Evolutionary conservation across 2,797 vertebrate genomes (phyloP), one percentile per base, ranked within the genome.

Genomic region (Myripristis murdjan): DNA sequence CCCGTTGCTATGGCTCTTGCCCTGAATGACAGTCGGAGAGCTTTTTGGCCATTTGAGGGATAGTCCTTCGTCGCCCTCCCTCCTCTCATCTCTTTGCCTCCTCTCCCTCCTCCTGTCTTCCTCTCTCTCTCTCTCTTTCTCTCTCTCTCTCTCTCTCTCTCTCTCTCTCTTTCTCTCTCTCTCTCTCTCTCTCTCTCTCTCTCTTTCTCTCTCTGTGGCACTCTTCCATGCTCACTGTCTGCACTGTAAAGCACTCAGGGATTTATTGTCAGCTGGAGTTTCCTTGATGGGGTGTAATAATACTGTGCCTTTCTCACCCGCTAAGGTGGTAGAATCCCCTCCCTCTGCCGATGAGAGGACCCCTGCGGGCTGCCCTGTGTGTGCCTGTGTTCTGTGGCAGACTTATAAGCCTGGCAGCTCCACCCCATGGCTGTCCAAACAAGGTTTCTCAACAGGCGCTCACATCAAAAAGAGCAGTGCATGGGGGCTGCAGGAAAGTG

Each of bases 401-500:
- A 88, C 91, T 95, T 95, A 87, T 95, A 95, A 94, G 94, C 93
- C 90, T 95, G 92, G 86, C 93, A 95, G 89, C 94, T 95, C 95
- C 92, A 94, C 93, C 93, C 93, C 87, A 78, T 93, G 92, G 94
- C 94, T 96, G 93, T 96, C 95, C 91, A 96, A 96, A 96, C 93
- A 96, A 92, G 90, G 94, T 94, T 96, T 96, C 94, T 95, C 94
- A 92, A 92, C 92, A 92, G 95, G 95, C 93, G 68, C 79, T 79
- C 89, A 95, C 94, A 95, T 97, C 94, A 96, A 96, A 97, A 96
- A 94, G 94, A 94, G 74, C 91, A 92, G 82, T 86, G 81, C 87
- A 86, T 83, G 91, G 90, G 90, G 90, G 84, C 92, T 85, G 66
- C 70, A 90, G 89, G 93, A 95, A 95, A 92, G 80, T 86, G 91